Conservation (phyloP, 1,140 invertebrate genomes). For the Drosophila truncata region DNA sequence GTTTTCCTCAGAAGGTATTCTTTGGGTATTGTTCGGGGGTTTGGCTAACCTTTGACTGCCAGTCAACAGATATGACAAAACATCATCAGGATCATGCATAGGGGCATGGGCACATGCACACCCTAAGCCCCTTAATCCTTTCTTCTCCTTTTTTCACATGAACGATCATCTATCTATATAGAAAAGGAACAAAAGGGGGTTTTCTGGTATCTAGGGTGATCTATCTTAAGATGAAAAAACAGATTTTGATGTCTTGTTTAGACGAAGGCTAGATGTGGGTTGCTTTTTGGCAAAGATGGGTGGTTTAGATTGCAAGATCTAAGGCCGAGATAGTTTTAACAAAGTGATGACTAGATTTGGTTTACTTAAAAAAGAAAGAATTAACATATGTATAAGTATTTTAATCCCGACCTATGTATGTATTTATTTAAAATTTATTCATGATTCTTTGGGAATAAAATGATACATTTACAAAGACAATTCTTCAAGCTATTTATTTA, state of each 20-base stretch:
- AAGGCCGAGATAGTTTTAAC: background rate
- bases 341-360: background rate
- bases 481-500: too few species aligned
- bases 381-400: too few species aligned
- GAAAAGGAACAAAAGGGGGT: constrained; percentile 12
- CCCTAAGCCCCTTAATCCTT: constrained; percentile 53
- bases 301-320: constrained; percentile 5
- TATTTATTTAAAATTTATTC: background rate
- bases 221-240: constrained; percentile 14
- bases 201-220: constrained; percentile 14
- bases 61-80: constrained; percentile 47
- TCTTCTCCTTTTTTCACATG: constrained; percentile 29
- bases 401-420: background rate
- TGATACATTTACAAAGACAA: too few species aligned
- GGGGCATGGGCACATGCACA: constrained; percentile 1
- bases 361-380: background rate
- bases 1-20: constrained; percentile 46
- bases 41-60: constrained; percentile 52
- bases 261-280: constrained; percentile 8
- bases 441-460: too few species aligned
- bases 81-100: constrained; percentile 43
- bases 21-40: constrained; percentile 18
- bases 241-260: constrained; percentile 30
- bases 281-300: constrained; percentile 7
- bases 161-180: constrained; percentile 32